A percentile compares a stretch with the other conserved stretches of the same genome.
phyloP scores from a whole-genome alignment of 2,888 invertebrate genomes.

The Drosophila greeni region DNA sequence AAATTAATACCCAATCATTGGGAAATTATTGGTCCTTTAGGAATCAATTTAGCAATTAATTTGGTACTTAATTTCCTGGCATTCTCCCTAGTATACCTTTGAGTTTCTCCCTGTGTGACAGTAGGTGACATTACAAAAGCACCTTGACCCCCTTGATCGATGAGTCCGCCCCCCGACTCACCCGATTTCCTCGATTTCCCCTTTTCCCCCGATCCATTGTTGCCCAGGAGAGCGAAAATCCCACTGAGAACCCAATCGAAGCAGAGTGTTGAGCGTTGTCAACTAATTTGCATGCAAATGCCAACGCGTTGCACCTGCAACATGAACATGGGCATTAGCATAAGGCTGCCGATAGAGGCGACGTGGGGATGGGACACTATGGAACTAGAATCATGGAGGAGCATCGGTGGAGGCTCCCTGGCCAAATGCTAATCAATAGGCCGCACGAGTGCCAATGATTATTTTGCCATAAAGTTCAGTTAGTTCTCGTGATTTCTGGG shows the following conservation, averaged over 20 bases:
- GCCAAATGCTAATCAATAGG: constrained; percentile 71
- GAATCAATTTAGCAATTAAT: background rate
- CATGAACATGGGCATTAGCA: constrained; percentile 64
- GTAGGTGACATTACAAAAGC: constrained; percentile 15
- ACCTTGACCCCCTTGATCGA: constrained; percentile 20
- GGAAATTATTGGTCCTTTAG: background rate
- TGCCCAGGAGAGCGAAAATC: constrained; percentile 7
- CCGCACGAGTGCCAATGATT: constrained; percentile 71
- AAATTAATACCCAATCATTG: background rate
- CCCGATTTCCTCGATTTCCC: background rate
- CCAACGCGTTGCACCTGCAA: constrained; percentile 69
- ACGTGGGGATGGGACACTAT: constrained; percentile 3
- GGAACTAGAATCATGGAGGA: constrained; percentile 11
- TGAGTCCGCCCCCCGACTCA: background rate
- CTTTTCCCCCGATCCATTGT: constrained; percentile 3
- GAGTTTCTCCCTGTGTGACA: constrained; percentile 1
- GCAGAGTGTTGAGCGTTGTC: constrained; percentile 46
- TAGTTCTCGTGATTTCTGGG: constrained; percentile 58
- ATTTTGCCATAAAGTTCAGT: constrained; percentile 72
- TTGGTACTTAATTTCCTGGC: background rate
- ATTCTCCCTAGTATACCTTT: background rate
- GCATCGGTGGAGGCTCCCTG: constrained; percentile 1
- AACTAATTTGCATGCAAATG: constrained; percentile 72
- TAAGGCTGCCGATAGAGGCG: constrained; percentile 39
- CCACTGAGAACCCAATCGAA: constrained; percentile 25